phyloP scores from a whole-genome alignment of 2,888 invertebrate species.

The Xiphydria camelus region DNA sequence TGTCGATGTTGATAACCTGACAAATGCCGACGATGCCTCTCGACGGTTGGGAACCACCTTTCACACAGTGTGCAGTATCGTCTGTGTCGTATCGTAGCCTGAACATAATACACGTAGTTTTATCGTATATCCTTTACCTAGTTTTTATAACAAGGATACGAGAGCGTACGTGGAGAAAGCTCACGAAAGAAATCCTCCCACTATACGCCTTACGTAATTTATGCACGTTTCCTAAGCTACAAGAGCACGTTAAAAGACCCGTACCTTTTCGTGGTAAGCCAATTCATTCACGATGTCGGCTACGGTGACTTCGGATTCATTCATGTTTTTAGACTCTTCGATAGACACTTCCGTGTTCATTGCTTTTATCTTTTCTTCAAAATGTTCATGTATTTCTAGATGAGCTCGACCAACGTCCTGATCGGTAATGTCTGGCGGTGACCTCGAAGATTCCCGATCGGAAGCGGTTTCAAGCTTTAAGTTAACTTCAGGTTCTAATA shows the following conservation, averaged over 20 bases:
- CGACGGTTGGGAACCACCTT: constrained; percentile 52
- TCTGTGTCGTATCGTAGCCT: constrained; percentile 53
- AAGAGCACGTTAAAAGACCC: too few relatives aligned
- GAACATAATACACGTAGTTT: not conserved
- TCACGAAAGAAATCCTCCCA: too few relatives aligned
- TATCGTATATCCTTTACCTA: not conserved
- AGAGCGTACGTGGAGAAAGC: too few relatives aligned
- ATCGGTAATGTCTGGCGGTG: constrained; percentile 51
- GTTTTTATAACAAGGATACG: too few relatives aligned
- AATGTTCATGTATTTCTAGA: constrained; percentile 17
- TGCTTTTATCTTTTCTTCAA: constrained; percentile 20
- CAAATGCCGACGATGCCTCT: constrained; percentile 49
- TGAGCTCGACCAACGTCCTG: constrained; percentile 29
- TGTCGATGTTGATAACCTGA: constrained; percentile 54
- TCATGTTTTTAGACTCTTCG: constrained; percentile 3
- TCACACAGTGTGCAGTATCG: constrained; percentile 56
- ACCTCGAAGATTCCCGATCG: constrained; percentile 46
- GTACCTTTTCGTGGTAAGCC: constrained; percentile 55
- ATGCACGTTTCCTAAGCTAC: too few relatives aligned
- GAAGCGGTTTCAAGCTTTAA: constrained; percentile 32
- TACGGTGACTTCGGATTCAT: constrained; percentile 41
- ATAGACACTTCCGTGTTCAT: constrained; percentile 15
- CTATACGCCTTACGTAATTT: too few relatives aligned
- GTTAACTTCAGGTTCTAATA: constrained; percentile 41
- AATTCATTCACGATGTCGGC: constrained; percentile 48